phyloP scores from a whole-genome alignment of 1,140 invertebrate genomes.

The Arion vulgaris region DNA sequence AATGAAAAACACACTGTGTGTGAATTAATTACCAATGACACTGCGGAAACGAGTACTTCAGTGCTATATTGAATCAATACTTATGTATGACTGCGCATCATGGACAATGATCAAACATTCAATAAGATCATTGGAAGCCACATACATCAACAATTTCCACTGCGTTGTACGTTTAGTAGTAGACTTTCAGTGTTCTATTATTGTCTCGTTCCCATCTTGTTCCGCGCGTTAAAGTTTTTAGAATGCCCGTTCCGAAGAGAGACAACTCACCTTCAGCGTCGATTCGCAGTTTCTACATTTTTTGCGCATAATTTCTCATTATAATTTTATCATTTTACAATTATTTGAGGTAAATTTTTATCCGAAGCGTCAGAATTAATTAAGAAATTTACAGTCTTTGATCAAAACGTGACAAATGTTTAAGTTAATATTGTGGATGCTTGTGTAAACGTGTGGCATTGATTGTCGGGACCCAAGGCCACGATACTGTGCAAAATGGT shows the following conservation, averaged over 20 bases:
- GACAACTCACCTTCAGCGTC: neutral
- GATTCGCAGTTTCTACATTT: constrained; percentile 21
- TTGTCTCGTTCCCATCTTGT: constrained; percentile 6
- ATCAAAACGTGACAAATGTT: too few relatives aligned
- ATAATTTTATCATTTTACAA: constrained; percentile 32
- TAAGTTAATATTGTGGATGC: neutral
- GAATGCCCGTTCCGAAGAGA: neutral
- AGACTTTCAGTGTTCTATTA: neutral
- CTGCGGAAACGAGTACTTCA: too few relatives aligned
- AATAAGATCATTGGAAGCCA: too few relatives aligned
- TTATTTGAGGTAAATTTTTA: neutral
- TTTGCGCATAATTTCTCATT: constrained; percentile 23
- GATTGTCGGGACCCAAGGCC: neutral
- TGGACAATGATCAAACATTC: too few relatives aligned
- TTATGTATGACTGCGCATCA: too few relatives aligned
- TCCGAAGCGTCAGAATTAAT: neutral
- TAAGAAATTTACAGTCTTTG: too few relatives aligned
- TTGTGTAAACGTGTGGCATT: neutral
- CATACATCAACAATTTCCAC: too few relatives aligned
- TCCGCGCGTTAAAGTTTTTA: neutral
- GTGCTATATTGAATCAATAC: too few relatives aligned
- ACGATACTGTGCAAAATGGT: neutral
- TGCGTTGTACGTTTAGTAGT: too few relatives aligned
- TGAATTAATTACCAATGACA: too few relatives aligned
- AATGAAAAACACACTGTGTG: too few relatives aligned